phyloP scores from a whole-genome alignment of 1,140 invertebrate species.

The Steinernema khuongi region DNA sequence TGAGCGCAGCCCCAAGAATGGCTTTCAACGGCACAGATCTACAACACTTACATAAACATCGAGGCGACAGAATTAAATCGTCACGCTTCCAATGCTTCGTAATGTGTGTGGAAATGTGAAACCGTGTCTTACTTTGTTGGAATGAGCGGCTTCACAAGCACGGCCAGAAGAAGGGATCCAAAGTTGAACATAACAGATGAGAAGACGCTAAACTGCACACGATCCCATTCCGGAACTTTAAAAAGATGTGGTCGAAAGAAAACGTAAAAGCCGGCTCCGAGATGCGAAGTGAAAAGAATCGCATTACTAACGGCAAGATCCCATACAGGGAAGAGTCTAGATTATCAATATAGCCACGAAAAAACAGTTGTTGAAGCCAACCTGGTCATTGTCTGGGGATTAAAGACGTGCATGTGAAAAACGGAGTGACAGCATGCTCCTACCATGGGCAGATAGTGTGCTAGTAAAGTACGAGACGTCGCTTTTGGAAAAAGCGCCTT shows the following conservation, averaged over 20 bases:
- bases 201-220: slow-evolving; percentile 35
- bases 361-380: slow-evolving; percentile 22
- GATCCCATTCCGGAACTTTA: slow-evolving; percentile 14
- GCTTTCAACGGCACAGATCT: not conserved
- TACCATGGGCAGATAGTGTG: slow-evolving; percentile 35
- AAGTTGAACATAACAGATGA: slow-evolving; percentile 65
- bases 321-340: slow-evolving; percentile 38
- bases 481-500: not conserved
- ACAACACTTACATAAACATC: not conserved
- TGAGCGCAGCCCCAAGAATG: not conserved
- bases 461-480: slow-evolving; percentile 22
- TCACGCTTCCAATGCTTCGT: not conserved
- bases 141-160: slow-evolving; percentile 67
- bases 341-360: slow-evolving; percentile 19
- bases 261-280: slow-evolving; percentile 41
- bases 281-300: slow-evolving; percentile 42
- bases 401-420: slow-evolving; percentile 36
- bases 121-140: slow-evolving; percentile 62
- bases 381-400: slow-evolving; percentile 33
- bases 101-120: not conserved
- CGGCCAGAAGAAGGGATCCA: slow-evolving; percentile 71
- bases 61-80: not conserved
- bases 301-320: slow-evolving; percentile 40
- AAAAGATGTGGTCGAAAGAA: slow-evolving; percentile 36
- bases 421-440: slow-evolving; percentile 37